phyloP scores from a whole-genome alignment of 2,888 invertebrate species.

The Drosophila quinaria region DNA sequence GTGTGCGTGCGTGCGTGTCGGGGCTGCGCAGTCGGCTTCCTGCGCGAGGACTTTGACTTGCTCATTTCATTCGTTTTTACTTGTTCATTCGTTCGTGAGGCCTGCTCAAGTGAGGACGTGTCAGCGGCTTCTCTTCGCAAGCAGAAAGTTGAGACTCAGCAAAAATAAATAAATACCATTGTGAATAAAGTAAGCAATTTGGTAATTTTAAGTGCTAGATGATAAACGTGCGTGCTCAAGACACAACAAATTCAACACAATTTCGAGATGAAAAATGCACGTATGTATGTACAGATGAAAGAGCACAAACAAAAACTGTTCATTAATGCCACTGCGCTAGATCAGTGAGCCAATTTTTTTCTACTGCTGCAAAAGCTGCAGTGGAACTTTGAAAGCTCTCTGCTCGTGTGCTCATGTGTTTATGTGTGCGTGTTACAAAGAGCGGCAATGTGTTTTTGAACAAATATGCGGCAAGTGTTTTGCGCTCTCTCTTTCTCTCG shows the following conservation, averaged over 20 bases:
- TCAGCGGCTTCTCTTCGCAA: slow-evolving; percentile 39
- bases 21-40: slow-evolving; percentile 78
- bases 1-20: slow-evolving; percentile 60
- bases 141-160: slow-evolving; percentile 31
- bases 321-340: slow-evolving; percentile 62
- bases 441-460: slow-evolving; percentile 46
- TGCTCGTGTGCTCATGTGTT: slow-evolving; percentile 9
- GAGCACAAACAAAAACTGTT: slow-evolving; percentile 58
- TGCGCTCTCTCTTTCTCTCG: slow-evolving; percentile 24
- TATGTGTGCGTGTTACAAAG: slow-evolving; percentile 29
- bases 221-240: slow-evolving; percentile 32
- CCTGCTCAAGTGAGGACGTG: slow-evolving; percentile 73
- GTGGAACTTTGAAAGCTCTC: slow-evolving; percentile 56
- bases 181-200: slow-evolving; percentile 52
- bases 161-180: slow-evolving; percentile 36
- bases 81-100: slow-evolving; percentile 62
- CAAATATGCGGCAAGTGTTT: slow-evolving; percentile 57
- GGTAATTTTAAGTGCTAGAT: slow-evolving; percentile 9
- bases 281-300: slow-evolving; percentile 15
- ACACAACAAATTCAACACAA: slow-evolving; percentile 17
- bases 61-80: slow-evolving; percentile 49
- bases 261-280: slow-evolving; percentile 16
- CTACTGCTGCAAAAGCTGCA: slow-evolving; percentile 53
- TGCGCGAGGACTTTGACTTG: slow-evolving; percentile 77
- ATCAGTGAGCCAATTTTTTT: slow-evolving; percentile 54